These are phyloP conservation scores for Coregonus clupeaformis DNA, from an alignment of 2,113 vertebrate species.

Conservation along the genomic window DNA sequence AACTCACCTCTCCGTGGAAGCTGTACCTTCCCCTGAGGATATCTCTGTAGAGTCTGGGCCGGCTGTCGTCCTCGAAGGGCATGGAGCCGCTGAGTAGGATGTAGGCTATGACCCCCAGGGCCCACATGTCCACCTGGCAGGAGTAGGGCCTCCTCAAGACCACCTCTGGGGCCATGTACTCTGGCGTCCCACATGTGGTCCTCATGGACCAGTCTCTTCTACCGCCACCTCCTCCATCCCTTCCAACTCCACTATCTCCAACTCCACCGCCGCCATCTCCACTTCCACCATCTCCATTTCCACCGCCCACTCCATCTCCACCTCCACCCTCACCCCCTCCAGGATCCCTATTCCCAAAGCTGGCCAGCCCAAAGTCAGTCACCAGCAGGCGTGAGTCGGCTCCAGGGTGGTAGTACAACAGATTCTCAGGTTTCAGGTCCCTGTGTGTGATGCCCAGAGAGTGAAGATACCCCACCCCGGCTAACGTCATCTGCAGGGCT, in stretches of 20 bases:
- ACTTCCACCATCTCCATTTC: background rate
- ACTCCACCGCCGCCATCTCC: constrained; percentile 1
- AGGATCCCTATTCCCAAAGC: constrained; percentile 29
- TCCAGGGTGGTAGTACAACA: constrained; percentile 67
- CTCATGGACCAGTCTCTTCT: constrained; percentile 36
- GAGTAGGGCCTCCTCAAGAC: constrained; percentile 50
- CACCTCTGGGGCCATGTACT: constrained; percentile 70
- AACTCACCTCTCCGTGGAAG: constrained; percentile 63
- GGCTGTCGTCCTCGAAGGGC: constrained; percentile 67
- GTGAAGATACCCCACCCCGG: constrained; percentile 64
- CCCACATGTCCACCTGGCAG: constrained; percentile 69
- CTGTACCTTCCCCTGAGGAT: constrained; percentile 62
- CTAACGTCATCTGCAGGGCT: constrained; percentile 62
- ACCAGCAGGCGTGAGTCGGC: constrained; percentile 63
- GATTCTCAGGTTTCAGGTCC: constrained; percentile 69
- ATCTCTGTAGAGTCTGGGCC: constrained; percentile 54
- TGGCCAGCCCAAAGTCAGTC: constrained; percentile 66
- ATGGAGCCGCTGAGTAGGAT: constrained; percentile 65
- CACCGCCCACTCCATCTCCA: background rate
- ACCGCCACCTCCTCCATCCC: background rate
- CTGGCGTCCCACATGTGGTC: constrained; percentile 53
- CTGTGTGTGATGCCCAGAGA: constrained; percentile 60
- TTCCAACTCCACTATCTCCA: background rate
- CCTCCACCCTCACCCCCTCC: constrained; percentile 4
- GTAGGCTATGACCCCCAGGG: constrained; percentile 64